Evolutionary conservation across 1,140 invertebrate species (phyloP).

Genomic region (Eupeodes corollae): DNA sequence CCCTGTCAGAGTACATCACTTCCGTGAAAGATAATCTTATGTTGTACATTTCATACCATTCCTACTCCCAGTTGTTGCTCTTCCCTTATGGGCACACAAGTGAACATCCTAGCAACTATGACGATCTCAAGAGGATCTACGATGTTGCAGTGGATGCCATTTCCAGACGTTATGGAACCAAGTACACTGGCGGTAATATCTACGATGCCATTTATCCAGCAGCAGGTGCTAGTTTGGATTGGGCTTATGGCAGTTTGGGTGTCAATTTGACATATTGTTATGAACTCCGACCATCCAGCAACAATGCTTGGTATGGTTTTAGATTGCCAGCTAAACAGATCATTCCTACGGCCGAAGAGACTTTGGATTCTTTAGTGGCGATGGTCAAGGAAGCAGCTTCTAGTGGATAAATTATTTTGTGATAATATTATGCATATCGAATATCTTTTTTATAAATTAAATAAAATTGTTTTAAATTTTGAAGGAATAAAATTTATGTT

Average conservation of each 20-base stretch:
- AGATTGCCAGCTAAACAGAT: slow-evolving; percentile 57
- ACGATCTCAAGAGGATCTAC: slow-evolving; percentile 47
- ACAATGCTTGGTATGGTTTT: slow-evolving; percentile 49
- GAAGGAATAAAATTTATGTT: too few species aligned
- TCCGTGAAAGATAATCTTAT: slow-evolving; percentile 22
- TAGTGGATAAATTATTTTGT: background rate
- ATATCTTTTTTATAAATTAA: too few species aligned
- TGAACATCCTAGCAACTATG: slow-evolving; percentile 47
- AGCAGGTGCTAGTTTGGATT: slow-evolving; percentile 55
- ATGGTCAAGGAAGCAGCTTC: slow-evolving; percentile 28
- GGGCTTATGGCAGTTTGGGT: slow-evolving; percentile 48
- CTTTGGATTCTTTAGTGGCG: slow-evolving; percentile 36
- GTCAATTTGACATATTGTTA: slow-evolving; percentile 57
- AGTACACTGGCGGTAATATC: slow-evolving; percentile 42
- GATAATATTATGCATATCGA: too few species aligned
- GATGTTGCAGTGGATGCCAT: slow-evolving; percentile 45
- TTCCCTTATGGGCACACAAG: slow-evolving; percentile 57
- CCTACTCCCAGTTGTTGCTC: slow-evolving; percentile 60
- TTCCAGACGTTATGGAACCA: slow-evolving; percentile 48
- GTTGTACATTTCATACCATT: slow-evolving; percentile 55
- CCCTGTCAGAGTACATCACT: slow-evolving; percentile 28
- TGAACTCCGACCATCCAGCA: slow-evolving; percentile 50
- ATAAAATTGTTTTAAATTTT: too few species aligned
- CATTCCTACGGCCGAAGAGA: slow-evolving; percentile 41
- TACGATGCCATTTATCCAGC: slow-evolving; percentile 36